These are phyloP conservation scores for Leptinotarsa defecta DNA, from an alignment of 1,140 invertebrate species.

Conservation along the genomic window DNA sequence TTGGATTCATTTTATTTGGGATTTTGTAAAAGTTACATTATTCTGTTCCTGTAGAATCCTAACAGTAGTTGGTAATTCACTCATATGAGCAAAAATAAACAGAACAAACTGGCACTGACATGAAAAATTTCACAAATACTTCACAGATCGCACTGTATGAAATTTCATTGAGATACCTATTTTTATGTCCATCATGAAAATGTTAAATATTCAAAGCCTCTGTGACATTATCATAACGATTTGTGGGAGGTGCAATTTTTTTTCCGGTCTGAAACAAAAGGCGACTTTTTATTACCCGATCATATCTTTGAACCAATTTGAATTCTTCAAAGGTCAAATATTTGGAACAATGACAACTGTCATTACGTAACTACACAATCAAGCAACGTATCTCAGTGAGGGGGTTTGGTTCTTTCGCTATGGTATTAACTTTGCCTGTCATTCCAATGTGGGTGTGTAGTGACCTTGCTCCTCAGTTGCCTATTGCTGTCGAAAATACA, in stretches of 20 bases:
- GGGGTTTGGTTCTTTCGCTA: neutral
- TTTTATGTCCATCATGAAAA: too few species aligned
- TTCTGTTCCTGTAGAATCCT: too few species aligned
- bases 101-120: too few species aligned
- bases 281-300: neutral
- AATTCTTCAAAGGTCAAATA: constrained; percentile 1
- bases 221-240: neutral
- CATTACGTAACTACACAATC: neutral
- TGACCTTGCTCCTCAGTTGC: neutral
- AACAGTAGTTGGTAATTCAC: too few species aligned
- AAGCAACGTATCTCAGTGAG: neutral
- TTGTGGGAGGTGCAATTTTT: neutral
- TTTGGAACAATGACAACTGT: constrained; percentile 8
- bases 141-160: too few species aligned
- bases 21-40: too few species aligned
- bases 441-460: neutral
- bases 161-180: too few species aligned
- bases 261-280: neutral
- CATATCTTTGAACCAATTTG: neutral
- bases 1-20: too few species aligned
- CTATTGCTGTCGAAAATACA: neutral
- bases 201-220: too few species aligned
- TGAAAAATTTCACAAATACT: too few species aligned
- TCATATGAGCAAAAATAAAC: too few species aligned
- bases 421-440: neutral